Conservation (phyloP, 2,888 invertebrate genomes). For the Crematogaster levior region DNA sequence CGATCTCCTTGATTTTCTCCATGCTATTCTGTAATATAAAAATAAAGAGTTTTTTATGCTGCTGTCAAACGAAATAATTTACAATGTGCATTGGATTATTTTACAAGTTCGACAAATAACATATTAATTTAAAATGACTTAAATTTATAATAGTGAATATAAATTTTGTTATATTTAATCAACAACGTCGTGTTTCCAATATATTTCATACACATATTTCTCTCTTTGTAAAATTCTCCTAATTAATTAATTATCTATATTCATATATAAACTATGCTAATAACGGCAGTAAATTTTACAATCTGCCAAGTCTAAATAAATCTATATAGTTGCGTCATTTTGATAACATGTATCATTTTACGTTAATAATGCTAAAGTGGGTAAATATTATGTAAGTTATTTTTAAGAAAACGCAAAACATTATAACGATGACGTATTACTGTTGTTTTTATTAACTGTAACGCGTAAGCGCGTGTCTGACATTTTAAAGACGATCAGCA, state of each 20-base stretch:
- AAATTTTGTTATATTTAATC: not conserved
- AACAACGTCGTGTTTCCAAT: not conserved
- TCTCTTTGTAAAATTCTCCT: not conserved
- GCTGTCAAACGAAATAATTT: not conserved
- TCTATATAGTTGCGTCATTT: not conserved
- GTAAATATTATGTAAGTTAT: conserved; percentile 11
- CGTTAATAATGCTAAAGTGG: not conserved
- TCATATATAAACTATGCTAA: not conserved
- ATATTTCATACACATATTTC: not conserved
- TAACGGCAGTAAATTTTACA: not conserved
- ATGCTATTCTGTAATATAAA: not conserved
- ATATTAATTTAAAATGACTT: too few species aligned
- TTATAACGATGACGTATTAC: not conserved
- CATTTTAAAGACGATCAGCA: conserved; percentile 38
- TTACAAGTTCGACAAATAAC: not conserved
- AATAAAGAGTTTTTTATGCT: not conserved
- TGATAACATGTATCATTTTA: not conserved
- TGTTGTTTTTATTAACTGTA: conserved; percentile 12
- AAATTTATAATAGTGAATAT: too few species aligned
- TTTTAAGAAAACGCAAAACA: not conserved
- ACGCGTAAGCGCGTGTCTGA: conserved; percentile 1
- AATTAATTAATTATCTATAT: not conserved
- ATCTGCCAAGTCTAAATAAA: conserved; percentile 1
- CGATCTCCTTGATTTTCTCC: not conserved
- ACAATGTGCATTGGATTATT: not conserved